These are phyloP conservation scores for Vesta saturnalis DNA, from an alignment of 2,888 invertebrate species.

Conservation along the genomic window DNA sequence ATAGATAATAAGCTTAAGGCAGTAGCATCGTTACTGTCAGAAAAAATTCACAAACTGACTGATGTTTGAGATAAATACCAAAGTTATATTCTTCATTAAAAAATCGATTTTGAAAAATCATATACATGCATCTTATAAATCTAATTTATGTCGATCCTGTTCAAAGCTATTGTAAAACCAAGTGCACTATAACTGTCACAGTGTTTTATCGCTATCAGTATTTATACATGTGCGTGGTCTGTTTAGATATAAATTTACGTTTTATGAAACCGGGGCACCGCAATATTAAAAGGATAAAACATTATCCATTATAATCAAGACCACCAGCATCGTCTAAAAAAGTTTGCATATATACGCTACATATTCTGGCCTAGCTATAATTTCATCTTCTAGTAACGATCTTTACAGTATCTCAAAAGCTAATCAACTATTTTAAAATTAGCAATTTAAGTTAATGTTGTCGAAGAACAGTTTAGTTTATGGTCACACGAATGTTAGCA, in stretches of 20 bases:
- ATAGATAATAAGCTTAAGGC: neutral
- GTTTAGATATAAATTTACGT: conserved; percentile 19
- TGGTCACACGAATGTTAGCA: conserved; percentile 14
- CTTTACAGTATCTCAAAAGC: neutral
- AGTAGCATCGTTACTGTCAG: neutral
- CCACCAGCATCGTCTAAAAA: conserved; percentile 29
- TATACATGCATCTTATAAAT: conserved; percentile 4
- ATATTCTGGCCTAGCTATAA: conserved; percentile 25
- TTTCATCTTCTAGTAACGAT: conserved; percentile 1
- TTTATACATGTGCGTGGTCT: conserved; percentile 17
- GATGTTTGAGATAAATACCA: neutral
- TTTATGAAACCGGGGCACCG: conserved; percentile 30
- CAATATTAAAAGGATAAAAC: conserved; percentile 20
- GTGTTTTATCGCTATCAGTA: conserved; percentile 23
- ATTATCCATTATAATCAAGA: conserved; percentile 20
- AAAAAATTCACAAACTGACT: neutral
- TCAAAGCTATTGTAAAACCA: conserved; percentile 1
- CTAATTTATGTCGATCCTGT: conserved; percentile 7
- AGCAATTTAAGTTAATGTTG: too few relatives aligned
- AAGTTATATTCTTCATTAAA: neutral
- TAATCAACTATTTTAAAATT: neutral
- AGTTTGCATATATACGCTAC: too few relatives aligned
- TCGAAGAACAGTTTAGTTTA: neutral
- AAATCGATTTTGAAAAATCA: neutral
- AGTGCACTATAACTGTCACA: conserved; percentile 24